These are phyloP conservation scores for Sorex maritimensis DNA, from an alignment of 2,797 vertebrate genomes.

Conservation along the genomic window DNA sequence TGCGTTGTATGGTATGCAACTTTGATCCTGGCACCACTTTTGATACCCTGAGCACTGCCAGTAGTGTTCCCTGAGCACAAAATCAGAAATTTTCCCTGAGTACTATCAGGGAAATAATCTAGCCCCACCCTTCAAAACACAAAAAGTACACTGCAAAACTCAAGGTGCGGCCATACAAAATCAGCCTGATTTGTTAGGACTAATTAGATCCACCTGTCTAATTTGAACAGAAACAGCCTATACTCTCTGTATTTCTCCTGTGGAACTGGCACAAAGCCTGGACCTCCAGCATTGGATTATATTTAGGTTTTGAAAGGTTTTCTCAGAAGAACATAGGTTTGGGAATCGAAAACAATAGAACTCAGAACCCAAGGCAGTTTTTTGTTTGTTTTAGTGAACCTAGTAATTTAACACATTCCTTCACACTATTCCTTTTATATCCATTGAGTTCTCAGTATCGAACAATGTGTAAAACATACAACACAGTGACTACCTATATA, in stretches of 20 bases:
- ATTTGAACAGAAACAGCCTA: constrained; percentile 39
- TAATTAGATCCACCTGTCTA: constrained; percentile 57
- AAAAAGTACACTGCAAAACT: constrained; percentile 56
- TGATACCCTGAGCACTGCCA: no score
- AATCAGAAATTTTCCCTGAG: no score
- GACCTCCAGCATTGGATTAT: constrained; percentile 47
- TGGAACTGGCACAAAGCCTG: constrained; percentile 46
- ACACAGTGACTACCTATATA: background rate
- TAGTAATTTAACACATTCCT: constrained; percentile 13
- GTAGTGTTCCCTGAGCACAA: no score
- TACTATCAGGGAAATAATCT: no score
- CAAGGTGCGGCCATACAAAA: constrained; percentile 59
- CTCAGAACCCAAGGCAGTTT: background rate
- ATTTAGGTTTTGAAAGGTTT: constrained; percentile 55
- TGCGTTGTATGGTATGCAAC: no score
- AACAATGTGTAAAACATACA: background rate
- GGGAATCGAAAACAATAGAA: constrained; percentile 31
- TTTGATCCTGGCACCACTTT: no score
- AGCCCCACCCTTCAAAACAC: constrained; percentile 20
- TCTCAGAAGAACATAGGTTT: background rate
- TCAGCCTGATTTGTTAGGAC: background rate
- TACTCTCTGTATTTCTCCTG: constrained; percentile 28
- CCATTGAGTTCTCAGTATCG: background rate
- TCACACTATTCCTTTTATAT: background rate
- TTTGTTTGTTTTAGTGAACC: background rate